phyloP scores from a whole-genome alignment of 2,797 vertebrate genomes.

The Cryptoblepharus egeriae region DNA sequence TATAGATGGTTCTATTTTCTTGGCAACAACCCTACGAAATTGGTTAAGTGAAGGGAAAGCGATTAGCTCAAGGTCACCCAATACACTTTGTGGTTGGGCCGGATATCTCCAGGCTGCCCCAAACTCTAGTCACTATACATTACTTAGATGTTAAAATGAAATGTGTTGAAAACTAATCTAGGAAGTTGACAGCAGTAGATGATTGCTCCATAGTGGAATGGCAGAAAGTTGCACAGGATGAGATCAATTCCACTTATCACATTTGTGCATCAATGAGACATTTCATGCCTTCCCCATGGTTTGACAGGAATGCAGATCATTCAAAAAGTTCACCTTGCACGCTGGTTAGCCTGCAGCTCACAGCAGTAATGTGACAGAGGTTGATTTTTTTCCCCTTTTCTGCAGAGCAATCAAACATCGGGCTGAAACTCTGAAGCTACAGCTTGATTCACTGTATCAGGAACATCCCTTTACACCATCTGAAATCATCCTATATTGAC shows the following conservation, averaged over 20 bases:
- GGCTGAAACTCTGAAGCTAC: not conserved
- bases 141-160: constrained; percentile 5
- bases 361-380: not conserved
- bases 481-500: not conserved
- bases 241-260: constrained; percentile 12
- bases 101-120: not conserved
- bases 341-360: constrained; percentile 9
- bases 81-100: not conserved
- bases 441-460: not conserved
- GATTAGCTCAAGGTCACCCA: not conserved
- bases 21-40: not conserved
- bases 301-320: constrained; percentile 20
- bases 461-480: not conserved
- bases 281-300: constrained; percentile 7
- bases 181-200: not conserved
- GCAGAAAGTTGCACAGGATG: constrained; percentile 14
- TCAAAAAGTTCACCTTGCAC: constrained; percentile 40
- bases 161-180: not conserved
- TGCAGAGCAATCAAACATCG: not conserved
- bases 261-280: constrained; percentile 40
- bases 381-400: not conserved
- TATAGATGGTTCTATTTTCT: not conserved
- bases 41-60: not conserved
- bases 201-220: constrained; percentile 14
- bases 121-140: no score